Base-by-base conservation (phyloP, 2,113 vertebrate genomes). In the Proterorhinus semilunaris region DNA sequence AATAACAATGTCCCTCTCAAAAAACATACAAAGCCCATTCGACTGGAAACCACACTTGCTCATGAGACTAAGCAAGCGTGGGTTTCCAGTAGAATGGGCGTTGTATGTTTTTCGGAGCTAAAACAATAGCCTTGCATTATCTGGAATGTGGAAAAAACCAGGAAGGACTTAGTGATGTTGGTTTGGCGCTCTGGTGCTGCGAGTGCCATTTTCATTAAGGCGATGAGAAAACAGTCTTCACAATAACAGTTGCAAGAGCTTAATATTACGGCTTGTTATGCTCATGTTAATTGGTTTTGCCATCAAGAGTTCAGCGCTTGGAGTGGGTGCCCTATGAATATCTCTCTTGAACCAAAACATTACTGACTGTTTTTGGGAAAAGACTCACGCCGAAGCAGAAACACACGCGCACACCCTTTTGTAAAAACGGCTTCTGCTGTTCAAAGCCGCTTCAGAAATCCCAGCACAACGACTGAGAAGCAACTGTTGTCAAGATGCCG, bases 401-500 rank as follows among this genome's bases (percentile, higher is more conserved):
- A 36, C 27, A 36, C 27, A 3, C 27, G 2, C 2, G 4, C 27
- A 36, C 27, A 36, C 12, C 13, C 15, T 10, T 43, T 49, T 6
- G 16, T 11, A 27, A 61, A 66, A 69, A 64, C 66, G 62, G 27
- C 7, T 58, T 42, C 62, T 66, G 51, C 64, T 53, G 44, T 76
- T 57, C 42, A 70, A 65, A 62, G 55, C 72, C 70, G 46, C 71
- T 55, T 44, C 43, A 66, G 62, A 72, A 76, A 72, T 77, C 74
- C 17, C 53, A 8, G 53, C 53, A 72, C 62, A 65, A 53, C 53
- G 65, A 59, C 69, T 63, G 53, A 52, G 51, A 73, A 58, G 51
- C 75, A 67, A 43, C 71, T 77, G 65, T 49, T 74, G 73, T 75
- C 76, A 77, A 82, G 72, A 59, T 59, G 59, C 72, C 67, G 66